Evolutionary conservation across 1,140 invertebrate genomes (phyloP).

Genomic region (Nasonia giraulti): DNA sequence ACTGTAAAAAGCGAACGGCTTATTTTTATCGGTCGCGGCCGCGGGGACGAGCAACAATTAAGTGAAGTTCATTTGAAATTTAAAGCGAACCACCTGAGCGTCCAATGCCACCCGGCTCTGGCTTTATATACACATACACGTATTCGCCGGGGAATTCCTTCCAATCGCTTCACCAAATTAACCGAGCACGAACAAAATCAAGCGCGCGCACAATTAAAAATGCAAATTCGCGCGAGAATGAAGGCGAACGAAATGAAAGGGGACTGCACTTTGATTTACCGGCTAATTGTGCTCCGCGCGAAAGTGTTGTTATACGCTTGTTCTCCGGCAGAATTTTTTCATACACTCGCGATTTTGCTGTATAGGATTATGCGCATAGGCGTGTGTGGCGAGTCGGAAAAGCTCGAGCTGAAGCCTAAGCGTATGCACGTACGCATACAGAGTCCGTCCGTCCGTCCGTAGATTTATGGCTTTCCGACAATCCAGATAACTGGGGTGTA

Average conservation of each 20-base stretch:
- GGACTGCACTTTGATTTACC: no score
- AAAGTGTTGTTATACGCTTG: background rate
- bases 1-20: background rate
- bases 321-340: background rate
- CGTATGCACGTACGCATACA: background rate
- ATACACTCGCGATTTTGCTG: no score
- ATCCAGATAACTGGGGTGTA: conserved; percentile 45
- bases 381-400: background rate
- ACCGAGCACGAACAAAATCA: background rate
- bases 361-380: background rate
- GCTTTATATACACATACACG: background rate
- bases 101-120: background rate
- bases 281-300: no score
- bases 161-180: conserved; percentile 25
- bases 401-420: background rate
- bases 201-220: conserved; percentile 12
- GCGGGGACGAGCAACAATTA: background rate
- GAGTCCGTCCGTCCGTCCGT: background rate
- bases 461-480: conserved; percentile 38
- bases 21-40: background rate
- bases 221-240: background rate
- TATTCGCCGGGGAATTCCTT: background rate
- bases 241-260: no score
- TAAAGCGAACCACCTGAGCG: background rate
- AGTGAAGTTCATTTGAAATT: conserved; percentile 30